Evolutionary conservation across 2,797 vertebrate genomes (phyloP), one percentile per base, ranked within the genome.

Genomic region (Spatula clypeata): DNA sequence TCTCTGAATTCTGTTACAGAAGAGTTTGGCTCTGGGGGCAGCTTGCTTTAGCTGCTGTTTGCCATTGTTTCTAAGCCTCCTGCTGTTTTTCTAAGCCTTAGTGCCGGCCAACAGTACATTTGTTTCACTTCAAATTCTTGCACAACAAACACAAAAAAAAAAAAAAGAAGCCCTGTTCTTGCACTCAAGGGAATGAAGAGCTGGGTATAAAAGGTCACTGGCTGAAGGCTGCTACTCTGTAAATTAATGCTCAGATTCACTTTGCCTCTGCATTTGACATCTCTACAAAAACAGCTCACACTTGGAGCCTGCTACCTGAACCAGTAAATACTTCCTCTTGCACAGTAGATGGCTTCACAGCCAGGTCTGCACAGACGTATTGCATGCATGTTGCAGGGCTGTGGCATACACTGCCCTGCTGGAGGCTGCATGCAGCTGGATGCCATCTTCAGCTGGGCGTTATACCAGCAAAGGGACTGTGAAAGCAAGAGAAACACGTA

Each of bases 1-100:
- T 19, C 51, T 93, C 71, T 77, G 54, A 88, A 80, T 34, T 44
- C 20, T 88, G 27, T 64, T 66, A 32, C 65, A 34, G 61, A 90
- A 80, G 89, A 87, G 18, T 44, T 87, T 71, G 67, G 69, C 69
- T 92, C 69, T 65, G 3, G 23, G 8, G 54, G 54, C 69, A 67
- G 55, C 32, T 79, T 45, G 13, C 55, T 80, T 18, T 45, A 62
- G 64, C 77, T 88, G 55, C 79, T 89, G 61, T 36, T 38, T 86
- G 77, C 51, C 66, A 82, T 90, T 93, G 88, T 90, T 73, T 90
- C 93, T 47, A 82, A 88, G 32, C 5, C 27, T 88, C 92, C 94
- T 75, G 88, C 91, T 86, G 91, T 74, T 94, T 87, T 94, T 65
- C 79, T 51, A 79, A 76, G 65, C 55, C 40, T 93, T 71, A 4